Evolutionary conservation across 2,797 vertebrate species (phyloP), one percentile per base, ranked within the genome.

Genomic region (Chrosomus eos): DNA sequence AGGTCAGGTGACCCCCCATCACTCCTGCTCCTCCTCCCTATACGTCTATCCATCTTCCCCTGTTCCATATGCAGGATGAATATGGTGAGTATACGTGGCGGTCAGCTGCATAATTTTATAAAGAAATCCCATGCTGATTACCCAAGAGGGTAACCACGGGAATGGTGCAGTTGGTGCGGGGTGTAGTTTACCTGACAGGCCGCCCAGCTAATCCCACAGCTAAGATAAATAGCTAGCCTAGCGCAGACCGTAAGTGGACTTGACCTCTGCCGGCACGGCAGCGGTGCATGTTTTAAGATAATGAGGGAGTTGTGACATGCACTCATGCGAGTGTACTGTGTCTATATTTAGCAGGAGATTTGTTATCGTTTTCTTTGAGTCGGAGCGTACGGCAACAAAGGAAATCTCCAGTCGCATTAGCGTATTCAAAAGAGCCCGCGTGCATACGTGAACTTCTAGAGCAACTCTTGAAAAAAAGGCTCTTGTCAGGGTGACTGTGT

Each of bases 31-130:
- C 79, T 88, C 86, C 83, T 84, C 45, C 14, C 45, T 48, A 48
- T 81, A 80, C 72, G 66, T 92, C 84, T 88, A 90, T 91, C 91
- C 45, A 78, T 80, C 79, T 81, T 80, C 31, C 70, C 48, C 77
- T 73, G 38, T 77, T 90, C 85, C 85, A 86, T 86, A 87, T 86
- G 82, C 90, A 87, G 91, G 91, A 94, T 95, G 94, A 95, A 95
- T 94, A 94, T 95, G 94, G 93, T 94, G 94, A 95, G 94, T 91
- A 93, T 90, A 79, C 90, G 89, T 91, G 93, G 88, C 91, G 94
- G 92, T 94, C 87, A 90, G 91, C 91, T 87, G 92, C 93, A 94
- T 89, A 93, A 94, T 94, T 93, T 92, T 92, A 90, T 93, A 90
- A 91, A 91, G 93, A 93, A 93, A 94, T 93, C 91, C 91, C 60